A percentile compares a stretch with the other conserved stretches of the same genome.
Evolutionary conservation across 2,113 vertebrate species (phyloP).

Genomic region (Triplophysa dalaica): DNA sequence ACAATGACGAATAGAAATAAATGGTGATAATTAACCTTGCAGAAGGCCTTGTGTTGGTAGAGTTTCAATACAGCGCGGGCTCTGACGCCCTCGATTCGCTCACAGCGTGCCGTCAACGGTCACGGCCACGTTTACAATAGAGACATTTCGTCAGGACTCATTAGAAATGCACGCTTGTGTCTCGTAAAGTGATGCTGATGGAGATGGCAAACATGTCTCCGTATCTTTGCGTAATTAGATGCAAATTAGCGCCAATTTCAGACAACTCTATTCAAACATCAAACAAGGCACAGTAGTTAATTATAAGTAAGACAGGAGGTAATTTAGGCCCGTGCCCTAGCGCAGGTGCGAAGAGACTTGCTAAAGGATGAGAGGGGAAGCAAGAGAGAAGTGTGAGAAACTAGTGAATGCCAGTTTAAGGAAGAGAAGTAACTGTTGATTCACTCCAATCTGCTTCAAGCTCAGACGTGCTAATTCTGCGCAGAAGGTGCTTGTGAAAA

Average conservation of each 20-base stretch:
- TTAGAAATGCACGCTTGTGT: constrained; percentile 3
- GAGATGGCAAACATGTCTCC: constrained; percentile 31
- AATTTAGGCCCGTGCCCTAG: constrained; percentile 1
- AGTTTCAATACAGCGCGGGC: neutral
- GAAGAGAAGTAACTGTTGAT: neutral
- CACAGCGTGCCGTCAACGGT: neutral
- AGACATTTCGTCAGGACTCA: neutral
- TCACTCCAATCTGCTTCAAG: constrained; percentile 14
- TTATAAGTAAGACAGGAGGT: constrained; percentile 17
- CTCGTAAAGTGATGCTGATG: constrained; percentile 21
- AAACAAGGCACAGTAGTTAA: constrained; percentile 26
- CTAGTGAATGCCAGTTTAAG: neutral
- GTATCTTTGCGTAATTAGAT: constrained; percentile 14
- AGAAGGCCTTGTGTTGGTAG: neutral
- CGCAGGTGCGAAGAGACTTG: constrained; percentile 32
- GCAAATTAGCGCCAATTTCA: constrained; percentile 21
- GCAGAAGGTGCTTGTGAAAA: constrained; percentile 28
- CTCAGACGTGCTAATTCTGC: constrained; percentile 31
- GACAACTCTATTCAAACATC: constrained; percentile 29
- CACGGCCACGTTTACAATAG: constrained; percentile 8
- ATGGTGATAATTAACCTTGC: neutral
- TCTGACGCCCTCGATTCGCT: neutral
- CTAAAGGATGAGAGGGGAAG: constrained; percentile 10
- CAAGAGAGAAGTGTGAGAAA: neutral
- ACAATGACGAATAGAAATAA: neutral